Evolutionary conservation across 2,113 vertebrate genomes (phyloP).

Genomic region (Mobula hypostoma): DNA sequence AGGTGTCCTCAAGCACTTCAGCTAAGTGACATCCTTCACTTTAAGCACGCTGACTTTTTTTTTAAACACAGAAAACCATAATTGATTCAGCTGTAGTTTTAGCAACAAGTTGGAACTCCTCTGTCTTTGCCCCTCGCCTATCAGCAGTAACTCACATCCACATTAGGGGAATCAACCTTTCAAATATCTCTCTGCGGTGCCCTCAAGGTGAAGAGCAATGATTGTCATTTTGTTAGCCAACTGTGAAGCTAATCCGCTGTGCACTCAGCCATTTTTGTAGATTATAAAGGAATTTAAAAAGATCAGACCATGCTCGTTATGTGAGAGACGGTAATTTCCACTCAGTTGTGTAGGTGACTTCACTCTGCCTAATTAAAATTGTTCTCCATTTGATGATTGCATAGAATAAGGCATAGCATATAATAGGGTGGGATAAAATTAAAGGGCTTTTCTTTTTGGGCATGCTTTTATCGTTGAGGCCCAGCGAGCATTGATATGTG

Average conservation of each 20-base stretch:
- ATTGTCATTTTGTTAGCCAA: conserved; percentile 7
- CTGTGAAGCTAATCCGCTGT: background rate
- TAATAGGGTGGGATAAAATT: background rate
- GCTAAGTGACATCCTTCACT: background rate
- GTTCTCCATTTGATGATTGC: conserved; percentile 27
- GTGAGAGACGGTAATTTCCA: background rate
- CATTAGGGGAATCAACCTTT: background rate
- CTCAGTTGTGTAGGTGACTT: conserved; percentile 17
- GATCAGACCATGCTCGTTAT: background rate
- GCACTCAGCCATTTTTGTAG: conserved; percentile 28
- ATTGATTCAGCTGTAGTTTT: background rate
- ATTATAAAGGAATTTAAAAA: conserved; percentile 25
- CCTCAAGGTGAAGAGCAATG: conserved; percentile 33
- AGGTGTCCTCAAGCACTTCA: background rate
- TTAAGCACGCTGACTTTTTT: background rate
- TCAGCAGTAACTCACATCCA: background rate
- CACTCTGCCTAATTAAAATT: conserved; percentile 25
- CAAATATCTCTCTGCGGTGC: background rate
- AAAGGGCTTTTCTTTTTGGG: background rate
- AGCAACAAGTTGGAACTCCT: background rate
- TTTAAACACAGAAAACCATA: background rate
- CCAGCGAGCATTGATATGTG: background rate
- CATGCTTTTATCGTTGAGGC: no score
- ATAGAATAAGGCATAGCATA: background rate
- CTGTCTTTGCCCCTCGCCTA: background rate